phyloP scores from a whole-genome alignment of 2,797 vertebrate genomes.

The Podarcis lilfordi region DNA sequence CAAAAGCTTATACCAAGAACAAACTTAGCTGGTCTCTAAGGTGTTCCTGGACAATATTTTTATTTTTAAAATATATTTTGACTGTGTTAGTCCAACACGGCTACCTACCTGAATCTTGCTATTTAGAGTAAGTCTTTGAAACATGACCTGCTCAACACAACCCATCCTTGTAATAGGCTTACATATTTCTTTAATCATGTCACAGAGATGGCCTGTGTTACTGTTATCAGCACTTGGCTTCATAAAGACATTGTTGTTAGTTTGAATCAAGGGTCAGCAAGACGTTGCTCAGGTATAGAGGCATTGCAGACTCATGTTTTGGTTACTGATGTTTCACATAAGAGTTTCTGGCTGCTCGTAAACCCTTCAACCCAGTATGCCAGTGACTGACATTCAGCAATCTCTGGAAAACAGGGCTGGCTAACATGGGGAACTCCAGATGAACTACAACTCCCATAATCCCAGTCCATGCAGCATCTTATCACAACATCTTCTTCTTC shows the following conservation, averaged over 20 bases:
- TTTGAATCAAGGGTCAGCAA: not conserved
- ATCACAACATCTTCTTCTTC: too few relatives aligned
- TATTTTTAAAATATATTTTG: too few relatives aligned
- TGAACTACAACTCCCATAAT: too few relatives aligned
- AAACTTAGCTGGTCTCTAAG: too few relatives aligned
- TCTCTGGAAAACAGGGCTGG: not conserved
- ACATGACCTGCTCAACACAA: not conserved
- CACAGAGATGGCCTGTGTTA: not conserved
- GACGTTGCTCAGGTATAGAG: too few relatives aligned
- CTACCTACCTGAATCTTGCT: not conserved
- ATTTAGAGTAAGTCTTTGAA: not conserved
- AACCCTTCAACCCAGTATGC: not conserved
- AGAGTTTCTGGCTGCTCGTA: too few relatives aligned
- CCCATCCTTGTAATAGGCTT: slow-evolving; percentile 23
- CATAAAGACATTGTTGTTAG: not conserved
- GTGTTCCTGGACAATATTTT: too few relatives aligned
- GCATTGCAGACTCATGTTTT: not conserved
- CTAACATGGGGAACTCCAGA: not conserved
- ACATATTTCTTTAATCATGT: not conserved
- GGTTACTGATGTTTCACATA: not conserved
- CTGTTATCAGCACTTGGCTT: not conserved
- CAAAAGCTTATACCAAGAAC: too few relatives aligned
- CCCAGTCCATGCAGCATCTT: too few relatives aligned
- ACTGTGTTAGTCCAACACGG: too few relatives aligned
- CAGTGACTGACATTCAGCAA: not conserved